Evolutionary conservation across 2,797 vertebrate genomes (phyloP).

Genomic region (Tangara arthus): DNA sequence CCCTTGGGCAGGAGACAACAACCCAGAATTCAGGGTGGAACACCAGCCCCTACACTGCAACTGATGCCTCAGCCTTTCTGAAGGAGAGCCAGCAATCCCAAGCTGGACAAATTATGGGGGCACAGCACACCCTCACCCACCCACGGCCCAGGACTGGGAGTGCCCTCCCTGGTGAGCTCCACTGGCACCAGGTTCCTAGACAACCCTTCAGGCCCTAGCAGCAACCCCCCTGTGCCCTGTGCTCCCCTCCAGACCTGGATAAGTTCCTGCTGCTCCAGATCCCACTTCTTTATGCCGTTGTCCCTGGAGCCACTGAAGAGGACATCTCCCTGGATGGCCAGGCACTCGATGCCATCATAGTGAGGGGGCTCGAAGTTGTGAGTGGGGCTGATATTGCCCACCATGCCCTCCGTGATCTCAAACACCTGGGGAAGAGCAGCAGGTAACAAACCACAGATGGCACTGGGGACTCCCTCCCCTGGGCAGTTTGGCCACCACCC

Average conservation of each 20-base stretch:
- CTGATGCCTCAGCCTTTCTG: not conserved
- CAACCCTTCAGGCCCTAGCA: not conserved
- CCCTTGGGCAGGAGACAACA: not conserved
- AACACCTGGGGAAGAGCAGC: conserved; percentile 81
- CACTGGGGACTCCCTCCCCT: not conserved
- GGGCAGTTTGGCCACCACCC: not conserved
- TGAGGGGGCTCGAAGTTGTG: conserved; percentile 98
- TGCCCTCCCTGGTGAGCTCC: not conserved
- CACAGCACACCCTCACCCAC: not conserved
- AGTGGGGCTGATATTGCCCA: conserved; percentile 90
- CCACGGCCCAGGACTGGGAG: not conserved
- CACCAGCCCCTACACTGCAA: too few species aligned
- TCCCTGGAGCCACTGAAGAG: conserved; percentile 96
- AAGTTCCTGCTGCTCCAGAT: conserved; percentile 93
- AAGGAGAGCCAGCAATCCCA: not conserved
- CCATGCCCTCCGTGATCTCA: conserved; percentile 84
- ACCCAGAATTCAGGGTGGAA: not conserved
- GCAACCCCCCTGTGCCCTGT: not conserved
- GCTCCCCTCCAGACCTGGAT: conserved; percentile 80
- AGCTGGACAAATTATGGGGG: not conserved
- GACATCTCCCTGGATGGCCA: conserved; percentile 88
- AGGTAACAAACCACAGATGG: not conserved
- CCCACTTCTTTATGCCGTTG: conserved; percentile 98
- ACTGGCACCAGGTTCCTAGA: not conserved
- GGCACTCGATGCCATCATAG: conserved; percentile 95